Base-by-base conservation (phyloP, 1,140 invertebrate genomes). In the Drosophila tsacasi region DNA sequence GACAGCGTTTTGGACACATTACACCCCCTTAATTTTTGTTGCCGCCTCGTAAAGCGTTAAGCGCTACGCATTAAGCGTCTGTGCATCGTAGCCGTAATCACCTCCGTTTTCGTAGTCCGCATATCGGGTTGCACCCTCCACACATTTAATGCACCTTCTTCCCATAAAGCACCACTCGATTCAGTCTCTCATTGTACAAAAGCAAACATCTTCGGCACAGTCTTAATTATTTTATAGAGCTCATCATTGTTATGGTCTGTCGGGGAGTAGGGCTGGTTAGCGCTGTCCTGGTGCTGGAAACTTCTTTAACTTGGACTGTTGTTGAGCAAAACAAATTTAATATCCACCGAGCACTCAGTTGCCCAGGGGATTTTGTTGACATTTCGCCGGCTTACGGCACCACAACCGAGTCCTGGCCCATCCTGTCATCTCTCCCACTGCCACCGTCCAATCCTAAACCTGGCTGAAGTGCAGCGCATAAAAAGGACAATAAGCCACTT, bases 401-500 rank as follows among this genome's bases (percentile, higher is more conserved):
- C 68, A 61, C 54, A 23, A 27, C 55, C 68, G 60, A 69, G 68
- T 10, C 12, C 10, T 3, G 3, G 27, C n/a, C 27, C 27, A 25
- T 23, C 5, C 47, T n/a, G 44, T 5, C n/a, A 10, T 19, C 40
- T 42, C 7, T 40, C 39, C 8, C 39, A n/a, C 39, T n/a, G 40
- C 44, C n/a, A n/a, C n/a, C 44, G 13, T 15, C 19, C 12, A 46
- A 46, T 25, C 42, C 39, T 72, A 47, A 58, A 23, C 30, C 17
- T 7, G 37, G 23, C 52, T 65, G 60, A 81, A 87, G 81, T 90
- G 85, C 84, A 84, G 66, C 84, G 78, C 84, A 79, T 90, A 90
- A 87, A 87, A 87, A 87, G 85, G 85, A 87, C 84, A 89, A 84
- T 87, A 87, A 87, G 84, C 84, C 76, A 87, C 83, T 86, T 86